Evolutionary conservation across 2,797 vertebrate genomes (phyloP).

Genomic region (Melanotaenia pygmaea): DNA sequence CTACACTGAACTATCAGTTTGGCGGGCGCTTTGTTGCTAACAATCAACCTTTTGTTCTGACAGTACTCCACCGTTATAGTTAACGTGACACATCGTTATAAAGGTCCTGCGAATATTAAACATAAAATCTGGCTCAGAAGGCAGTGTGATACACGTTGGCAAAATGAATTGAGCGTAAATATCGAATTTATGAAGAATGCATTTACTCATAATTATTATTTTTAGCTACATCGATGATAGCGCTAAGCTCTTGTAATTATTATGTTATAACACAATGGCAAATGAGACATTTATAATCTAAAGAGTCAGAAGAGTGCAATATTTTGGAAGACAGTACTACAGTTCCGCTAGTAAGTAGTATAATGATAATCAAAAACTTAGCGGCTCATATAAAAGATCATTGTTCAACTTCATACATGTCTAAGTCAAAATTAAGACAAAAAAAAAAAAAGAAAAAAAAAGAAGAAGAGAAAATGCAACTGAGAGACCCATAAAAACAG

Average conservation of each 20-base stretch:
- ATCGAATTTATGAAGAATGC: neutral
- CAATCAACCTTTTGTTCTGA: conserved; percentile 79
- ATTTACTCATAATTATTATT: conserved; percentile 1
- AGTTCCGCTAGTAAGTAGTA: neutral
- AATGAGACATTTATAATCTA: neutral
- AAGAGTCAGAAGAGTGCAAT: neutral
- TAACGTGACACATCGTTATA: neutral
- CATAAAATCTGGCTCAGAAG: neutral
- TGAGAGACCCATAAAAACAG: too few relatives aligned
- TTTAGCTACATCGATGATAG: conserved; percentile 4
- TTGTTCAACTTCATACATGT: neutral
- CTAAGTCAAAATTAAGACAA: neutral
- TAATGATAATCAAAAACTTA: neutral
- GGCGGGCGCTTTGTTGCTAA: conserved; percentile 76
- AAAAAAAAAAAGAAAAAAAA: neutral
- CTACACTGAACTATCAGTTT: conserved; percentile 31
- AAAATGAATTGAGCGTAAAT: neutral
- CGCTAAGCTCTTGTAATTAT: neutral
- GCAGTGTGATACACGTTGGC: conserved; percentile 4
- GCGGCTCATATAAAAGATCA: neutral
- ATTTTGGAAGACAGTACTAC: neutral
- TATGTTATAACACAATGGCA: neutral
- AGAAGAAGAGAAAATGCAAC: neutral
- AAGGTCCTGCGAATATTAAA: neutral
- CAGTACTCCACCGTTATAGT: conserved; percentile 22